phyloP scores from a whole-genome alignment of 2,113 vertebrate genomes.

The Lipophrys pholis region DNA sequence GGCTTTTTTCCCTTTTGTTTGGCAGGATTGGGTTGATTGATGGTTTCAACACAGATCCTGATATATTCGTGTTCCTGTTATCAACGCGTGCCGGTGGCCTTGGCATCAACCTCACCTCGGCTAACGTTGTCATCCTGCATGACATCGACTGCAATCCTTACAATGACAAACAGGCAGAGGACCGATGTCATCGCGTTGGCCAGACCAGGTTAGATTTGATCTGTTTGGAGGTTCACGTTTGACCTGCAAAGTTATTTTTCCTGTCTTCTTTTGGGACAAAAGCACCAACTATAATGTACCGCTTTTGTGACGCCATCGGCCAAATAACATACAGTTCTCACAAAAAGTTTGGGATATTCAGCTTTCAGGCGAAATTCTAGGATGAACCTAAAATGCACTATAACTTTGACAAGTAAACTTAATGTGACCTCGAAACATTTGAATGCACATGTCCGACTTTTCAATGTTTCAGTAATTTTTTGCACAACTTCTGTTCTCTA shows the following conservation, averaged over 20 bases:
- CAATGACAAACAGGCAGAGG: constrained; percentile 98
- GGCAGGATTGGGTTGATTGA: constrained; percentile 95
- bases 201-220: constrained; percentile 83
- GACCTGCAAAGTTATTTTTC: background rate
- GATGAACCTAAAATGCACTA: too few relatives aligned
- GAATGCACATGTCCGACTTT: too few relatives aligned
- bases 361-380: too few relatives aligned
- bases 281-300: too few relatives aligned
- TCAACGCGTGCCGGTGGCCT: constrained; percentile 97
- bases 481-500: too few relatives aligned
- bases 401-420: too few relatives aligned
- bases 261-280: too few relatives aligned
- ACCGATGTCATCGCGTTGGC: constrained; percentile 95
- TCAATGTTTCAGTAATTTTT: too few relatives aligned
- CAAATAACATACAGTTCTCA: too few relatives aligned
- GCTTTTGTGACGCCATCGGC: too few relatives aligned
- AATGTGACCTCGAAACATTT: too few relatives aligned
- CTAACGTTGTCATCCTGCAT: constrained; percentile 96
- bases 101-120: constrained; percentile 96
- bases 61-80: constrained; percentile 95
- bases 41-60: constrained; percentile 92
- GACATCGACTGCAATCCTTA: constrained; percentile 99
- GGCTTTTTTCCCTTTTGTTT: background rate
- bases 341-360: too few relatives aligned
- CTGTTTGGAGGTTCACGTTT: background rate